A percentile compares a stretch with the other conserved stretches of the same genome.
These are phyloP conservation scores for Tiphia femorata DNA, from an alignment of 2,888 invertebrate genomes.

Conservation along the genomic window DNA sequence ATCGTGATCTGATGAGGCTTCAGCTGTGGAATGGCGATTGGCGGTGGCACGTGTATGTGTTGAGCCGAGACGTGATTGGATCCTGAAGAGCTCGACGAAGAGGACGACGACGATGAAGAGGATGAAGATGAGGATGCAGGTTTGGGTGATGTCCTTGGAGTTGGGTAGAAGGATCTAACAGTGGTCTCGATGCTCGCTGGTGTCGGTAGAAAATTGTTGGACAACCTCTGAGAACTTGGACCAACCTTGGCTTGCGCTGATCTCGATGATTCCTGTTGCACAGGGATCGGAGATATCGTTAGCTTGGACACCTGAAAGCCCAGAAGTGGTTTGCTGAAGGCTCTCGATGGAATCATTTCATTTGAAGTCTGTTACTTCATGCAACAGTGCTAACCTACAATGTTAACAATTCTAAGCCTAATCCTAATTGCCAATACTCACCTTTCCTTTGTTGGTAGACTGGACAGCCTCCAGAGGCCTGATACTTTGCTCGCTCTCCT, in stretches of 20 bases:
- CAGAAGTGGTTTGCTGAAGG: too few species aligned
- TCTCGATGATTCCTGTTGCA: constrained; percentile 21
- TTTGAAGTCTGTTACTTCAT: too few species aligned
- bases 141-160: constrained; percentile 54
- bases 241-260: constrained; percentile 37
- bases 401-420: too few species aligned
- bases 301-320: constrained; percentile 63
- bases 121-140: constrained; percentile 34
- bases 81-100: too few species aligned
- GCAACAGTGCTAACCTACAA: too few species aligned
- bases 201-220: constrained; percentile 53
- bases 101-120: too few species aligned
- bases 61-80: constrained; percentile 55
- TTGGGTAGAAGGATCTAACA: constrained; percentile 57
- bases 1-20: constrained; percentile 63
- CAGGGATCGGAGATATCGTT: constrained; percentile 56
- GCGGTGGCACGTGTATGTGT: constrained; percentile 60
- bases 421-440: too few species aligned
- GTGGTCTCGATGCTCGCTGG: constrained; percentile 48
- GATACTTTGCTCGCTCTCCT: constrained; percentile 43
- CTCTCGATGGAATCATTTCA: too few species aligned
- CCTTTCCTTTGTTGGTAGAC: constrained; percentile 61
- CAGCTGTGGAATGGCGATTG: constrained; percentile 55
- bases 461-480: constrained; percentile 58
- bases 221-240: constrained; percentile 43